Conservation (phyloP, 2,888 invertebrate genomes). For the Mamestra brassicae region DNA sequence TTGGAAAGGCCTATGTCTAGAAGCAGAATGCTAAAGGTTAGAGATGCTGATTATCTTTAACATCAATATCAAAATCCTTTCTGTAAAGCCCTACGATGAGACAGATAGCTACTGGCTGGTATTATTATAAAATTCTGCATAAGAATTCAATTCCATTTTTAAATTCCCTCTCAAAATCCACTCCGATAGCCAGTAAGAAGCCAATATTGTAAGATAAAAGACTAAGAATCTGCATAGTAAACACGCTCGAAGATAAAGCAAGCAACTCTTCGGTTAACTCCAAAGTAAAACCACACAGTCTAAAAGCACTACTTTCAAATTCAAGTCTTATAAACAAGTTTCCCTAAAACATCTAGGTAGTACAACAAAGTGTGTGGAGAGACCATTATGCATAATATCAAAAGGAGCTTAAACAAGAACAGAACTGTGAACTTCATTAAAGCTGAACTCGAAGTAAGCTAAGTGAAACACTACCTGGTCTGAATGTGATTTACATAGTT, state of each 20-base stretch:
- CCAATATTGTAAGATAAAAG: slow-evolving; percentile 58
- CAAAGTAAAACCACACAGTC: slow-evolving; percentile 46
- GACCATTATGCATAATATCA: slow-evolving; percentile 54
- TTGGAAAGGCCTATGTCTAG: background rate
- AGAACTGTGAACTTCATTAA: slow-evolving; percentile 55
- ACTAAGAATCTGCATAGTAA: slow-evolving; percentile 51
- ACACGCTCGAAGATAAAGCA: slow-evolving; percentile 34
- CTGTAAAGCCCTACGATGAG: too few species aligned
- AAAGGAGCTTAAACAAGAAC: slow-evolving; percentile 55
- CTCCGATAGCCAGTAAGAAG: slow-evolving; percentile 34
- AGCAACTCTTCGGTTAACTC: slow-evolving; percentile 31
- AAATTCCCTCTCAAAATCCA: slow-evolving; percentile 32
- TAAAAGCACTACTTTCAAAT: slow-evolving; percentile 45
- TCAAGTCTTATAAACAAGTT: slow-evolving; percentile 34
- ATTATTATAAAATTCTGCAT: slow-evolving; percentile 9
- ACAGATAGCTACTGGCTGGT: background rate
- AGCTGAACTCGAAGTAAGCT: slow-evolving; percentile 43
- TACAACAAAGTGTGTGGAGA: slow-evolving; percentile 30
- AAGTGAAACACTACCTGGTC: slow-evolving; percentile 56
- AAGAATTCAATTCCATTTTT: slow-evolving; percentile 24
- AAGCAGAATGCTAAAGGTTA: background rate
- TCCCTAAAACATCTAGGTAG: slow-evolving; percentile 25
- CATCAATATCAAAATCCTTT: background rate
- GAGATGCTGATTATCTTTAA: background rate
- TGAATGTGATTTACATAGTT: slow-evolving; percentile 59